Evolutionary conservation across 2,888 invertebrate species (phyloP), one percentile per base, ranked within the genome.

Genomic region (Belgica antarctica): DNA sequence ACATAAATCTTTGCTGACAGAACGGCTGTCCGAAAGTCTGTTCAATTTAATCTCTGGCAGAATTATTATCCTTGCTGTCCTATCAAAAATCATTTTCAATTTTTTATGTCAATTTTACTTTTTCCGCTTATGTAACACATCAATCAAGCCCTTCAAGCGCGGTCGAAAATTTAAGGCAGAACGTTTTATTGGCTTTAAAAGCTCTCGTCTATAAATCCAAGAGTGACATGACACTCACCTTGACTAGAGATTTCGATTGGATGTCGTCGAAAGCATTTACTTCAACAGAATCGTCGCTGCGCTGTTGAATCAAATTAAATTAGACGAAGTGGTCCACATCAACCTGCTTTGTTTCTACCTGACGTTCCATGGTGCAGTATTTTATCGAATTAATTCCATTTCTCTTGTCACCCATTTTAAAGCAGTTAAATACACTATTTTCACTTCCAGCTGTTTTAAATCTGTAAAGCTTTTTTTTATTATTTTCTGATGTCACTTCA

Each of bases 241-340:
- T 82, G 76, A 86, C 85, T 73, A 86, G 80, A 76, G 84, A 84
- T 77, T 84, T 84, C 82, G 52, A 22, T 2, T 17, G 22, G 22
- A 86, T 84, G 77, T 86, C 86, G 77, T 86, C 85, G 76, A 85
- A 86, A 70, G 86, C 85, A 77, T 83, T 78, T 71, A 80, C 76
- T 76, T 86, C 86, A 73, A 83, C 83, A 24, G 86, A 86, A 74
- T 83, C 86, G 77, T 86, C 86, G 78, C 85, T 85, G 71, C 41
- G 52, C 22, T 27, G 22, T 24, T 12, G 34, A 36, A n/a, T n/a
- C n/a, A n/a, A n/a, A n/a, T n/a, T n/a, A n/a, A n/a, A n/a, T n/a
- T n/a, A n/a, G n/a, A n/a, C n/a, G n/a, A n/a, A n/a, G n/a, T 65
- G 19, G 59, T 25, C 27, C 25, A 24, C 46, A n/a, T 46, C 17